A percentile compares a stretch with the other conserved stretches of the same genome.
Conservation (phyloP, 2,888 invertebrate genomes). For the Ichneumoninae sp. region DNA sequence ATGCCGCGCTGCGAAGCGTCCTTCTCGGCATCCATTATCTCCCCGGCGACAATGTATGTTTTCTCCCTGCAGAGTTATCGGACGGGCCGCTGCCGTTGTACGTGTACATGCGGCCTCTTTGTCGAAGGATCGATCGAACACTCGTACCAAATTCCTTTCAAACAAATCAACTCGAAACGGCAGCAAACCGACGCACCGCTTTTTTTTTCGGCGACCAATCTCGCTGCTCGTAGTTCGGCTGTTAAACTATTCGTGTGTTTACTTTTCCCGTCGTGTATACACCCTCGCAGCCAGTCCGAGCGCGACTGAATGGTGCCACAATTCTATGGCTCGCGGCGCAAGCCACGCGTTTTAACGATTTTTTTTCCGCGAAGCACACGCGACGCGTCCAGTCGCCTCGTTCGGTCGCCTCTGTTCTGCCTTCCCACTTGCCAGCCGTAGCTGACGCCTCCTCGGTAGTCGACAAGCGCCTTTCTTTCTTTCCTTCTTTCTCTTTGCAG, state of each 20-base stretch:
- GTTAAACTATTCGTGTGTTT: too few species aligned
- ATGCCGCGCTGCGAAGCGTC: conserved; percentile 67
- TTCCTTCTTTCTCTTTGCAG: conserved; percentile 76
- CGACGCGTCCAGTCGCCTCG: conserved; percentile 14
- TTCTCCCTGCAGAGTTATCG: background rate
- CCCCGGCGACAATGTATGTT: conserved; percentile 24
- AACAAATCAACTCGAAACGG: too few species aligned
- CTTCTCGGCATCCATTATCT: conserved; percentile 41
- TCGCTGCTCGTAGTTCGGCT: too few species aligned
- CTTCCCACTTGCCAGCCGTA: background rate
- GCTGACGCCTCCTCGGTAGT: background rate
- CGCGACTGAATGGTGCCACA: background rate
- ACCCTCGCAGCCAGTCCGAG: background rate
- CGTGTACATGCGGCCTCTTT: too few species aligned
- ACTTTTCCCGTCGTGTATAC: background rate
- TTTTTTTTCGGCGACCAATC: too few species aligned
- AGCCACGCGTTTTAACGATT: conserved; percentile 77
- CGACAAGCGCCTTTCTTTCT: conserved; percentile 60
- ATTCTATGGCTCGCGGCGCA: conserved; percentile 27
- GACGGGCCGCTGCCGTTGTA: too few species aligned
- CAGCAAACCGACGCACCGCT: too few species aligned
- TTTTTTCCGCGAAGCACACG: conserved; percentile 68
- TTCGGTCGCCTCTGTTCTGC: background rate
- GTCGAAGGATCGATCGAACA: too few species aligned
- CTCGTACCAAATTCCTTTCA: too few species aligned